Evolutionary conservation across 2,888 invertebrate species (phyloP).

Genomic region (Cantharis nigra): DNA sequence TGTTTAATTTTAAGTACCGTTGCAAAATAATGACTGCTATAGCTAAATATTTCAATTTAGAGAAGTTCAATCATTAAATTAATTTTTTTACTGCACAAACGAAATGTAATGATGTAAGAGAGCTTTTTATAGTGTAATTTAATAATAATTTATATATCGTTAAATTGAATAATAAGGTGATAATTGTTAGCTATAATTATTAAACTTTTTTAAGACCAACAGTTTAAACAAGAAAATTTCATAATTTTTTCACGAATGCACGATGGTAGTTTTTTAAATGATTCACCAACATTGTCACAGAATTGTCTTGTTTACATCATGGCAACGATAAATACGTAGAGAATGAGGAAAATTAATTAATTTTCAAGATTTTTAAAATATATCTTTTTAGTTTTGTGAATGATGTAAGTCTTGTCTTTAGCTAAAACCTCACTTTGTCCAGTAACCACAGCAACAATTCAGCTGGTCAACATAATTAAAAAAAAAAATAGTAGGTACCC

Average conservation of each 20-base stretch:
- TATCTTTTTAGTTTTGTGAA: too few species aligned
- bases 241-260: not conserved
- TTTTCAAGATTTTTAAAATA: too few species aligned
- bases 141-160: not conserved
- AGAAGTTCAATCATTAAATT: not conserved
- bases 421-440: too few species aligned
- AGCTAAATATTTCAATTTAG: not conserved
- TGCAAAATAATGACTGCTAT: not conserved
- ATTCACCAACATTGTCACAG: too few species aligned
- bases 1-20: not conserved
- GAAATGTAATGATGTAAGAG: not conserved
- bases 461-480: too few species aligned
- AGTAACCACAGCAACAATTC: too few species aligned
- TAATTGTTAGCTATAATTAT: not conserved
- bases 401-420: too few species aligned
- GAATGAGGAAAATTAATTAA: too few species aligned
- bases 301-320: too few species aligned
- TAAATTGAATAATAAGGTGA: not conserved
- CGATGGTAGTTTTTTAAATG: not conserved
- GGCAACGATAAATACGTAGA: too few species aligned
- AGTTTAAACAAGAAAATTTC: not conserved
- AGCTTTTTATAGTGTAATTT: not conserved
- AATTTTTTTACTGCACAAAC: not conserved
- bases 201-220: not conserved
- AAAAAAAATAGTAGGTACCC: too few species aligned